Conservation (phyloP, 2,888 invertebrate genomes). For the Nephrocerus scutellatus region DNA sequence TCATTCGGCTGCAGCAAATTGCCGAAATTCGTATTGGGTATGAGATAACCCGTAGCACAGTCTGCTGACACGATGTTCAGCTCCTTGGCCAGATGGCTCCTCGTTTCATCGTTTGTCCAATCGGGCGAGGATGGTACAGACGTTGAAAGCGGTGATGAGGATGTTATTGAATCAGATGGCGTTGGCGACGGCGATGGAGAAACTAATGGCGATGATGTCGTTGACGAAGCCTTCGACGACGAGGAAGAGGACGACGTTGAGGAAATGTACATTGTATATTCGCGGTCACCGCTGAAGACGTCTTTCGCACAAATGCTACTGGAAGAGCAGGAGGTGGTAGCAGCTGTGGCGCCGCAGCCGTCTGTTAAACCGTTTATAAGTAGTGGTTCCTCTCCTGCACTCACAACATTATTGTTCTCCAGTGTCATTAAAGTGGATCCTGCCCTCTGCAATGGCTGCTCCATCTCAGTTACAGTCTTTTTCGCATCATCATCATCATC, state of each 20-base stretch:
- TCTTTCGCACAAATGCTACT: too few species aligned
- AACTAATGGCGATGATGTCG: slow-evolving; percentile 32
- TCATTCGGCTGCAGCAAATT: slow-evolving; percentile 46
- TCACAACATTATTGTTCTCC: too few species aligned
- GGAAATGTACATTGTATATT: slow-evolving; percentile 30
- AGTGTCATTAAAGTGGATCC: slow-evolving; percentile 25
- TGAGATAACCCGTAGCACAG: slow-evolving; percentile 45
- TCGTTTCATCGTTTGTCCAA: slow-evolving; percentile 37
- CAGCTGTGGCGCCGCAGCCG: too few species aligned
- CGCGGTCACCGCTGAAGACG: too few species aligned
- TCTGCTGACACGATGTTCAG: slow-evolving; percentile 38
- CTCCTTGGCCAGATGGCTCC: slow-evolving; percentile 29
- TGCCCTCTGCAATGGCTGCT: too few species aligned
- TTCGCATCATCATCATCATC: slow-evolving; percentile 6
- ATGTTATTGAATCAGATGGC: slow-evolving; percentile 38
- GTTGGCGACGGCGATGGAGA: slow-evolving; percentile 40
- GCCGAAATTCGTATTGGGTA: slow-evolving; percentile 48
- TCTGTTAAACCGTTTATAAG: too few species aligned
- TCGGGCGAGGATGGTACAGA: slow-evolving; percentile 38
- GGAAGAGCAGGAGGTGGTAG: too few species aligned
- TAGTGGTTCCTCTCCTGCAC: too few species aligned
- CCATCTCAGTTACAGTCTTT: neutral
- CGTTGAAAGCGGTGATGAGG: slow-evolving; percentile 36
- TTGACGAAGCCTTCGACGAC: slow-evolving; percentile 12
- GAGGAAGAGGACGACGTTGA: slow-evolving; percentile 31